Conservation (phyloP, 1,140 invertebrate genomes). For the Centruroides vittatus region DNA sequence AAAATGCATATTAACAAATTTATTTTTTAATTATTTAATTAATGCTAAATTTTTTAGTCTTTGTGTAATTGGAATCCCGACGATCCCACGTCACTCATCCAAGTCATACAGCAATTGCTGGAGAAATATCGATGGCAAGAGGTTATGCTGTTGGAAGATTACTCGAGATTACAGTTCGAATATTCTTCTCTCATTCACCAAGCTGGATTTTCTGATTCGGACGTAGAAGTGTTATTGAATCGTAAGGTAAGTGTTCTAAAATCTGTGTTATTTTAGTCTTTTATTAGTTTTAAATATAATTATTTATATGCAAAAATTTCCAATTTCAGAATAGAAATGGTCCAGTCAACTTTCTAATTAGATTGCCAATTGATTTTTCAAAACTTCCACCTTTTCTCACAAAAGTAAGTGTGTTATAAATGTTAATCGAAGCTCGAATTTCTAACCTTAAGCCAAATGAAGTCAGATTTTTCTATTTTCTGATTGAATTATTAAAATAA, state of each 20-base stretch:
- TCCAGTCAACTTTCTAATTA: slow-evolving; percentile 27
- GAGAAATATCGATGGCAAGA: slow-evolving; percentile 22
- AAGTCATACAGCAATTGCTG: slow-evolving; percentile 23
- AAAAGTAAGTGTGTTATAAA: slow-evolving; percentile 19
- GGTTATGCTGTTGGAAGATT: slow-evolving; percentile 18
- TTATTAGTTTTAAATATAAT: too few relatives aligned
- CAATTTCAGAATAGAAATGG: slow-evolving; percentile 19
- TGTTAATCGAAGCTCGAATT: too few relatives aligned
- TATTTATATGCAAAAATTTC: too few relatives aligned
- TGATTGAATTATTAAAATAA: too few relatives aligned
- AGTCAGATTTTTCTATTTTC: too few relatives aligned
- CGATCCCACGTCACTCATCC: slow-evolving; percentile 18
- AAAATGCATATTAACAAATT: background rate
- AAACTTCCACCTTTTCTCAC: slow-evolving; percentile 26
- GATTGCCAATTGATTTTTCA: slow-evolving; percentile 26
- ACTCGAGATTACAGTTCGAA: slow-evolving; percentile 25
- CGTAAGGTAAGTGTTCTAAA: background rate
- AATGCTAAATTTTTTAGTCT: slow-evolving; percentile 14
- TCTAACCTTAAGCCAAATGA: too few relatives aligned
- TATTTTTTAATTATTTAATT: background rate
- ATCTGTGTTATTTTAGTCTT: too few relatives aligned
- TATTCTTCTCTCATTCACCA: slow-evolving; percentile 24
- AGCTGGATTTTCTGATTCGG: slow-evolving; percentile 19
- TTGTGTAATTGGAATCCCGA: slow-evolving; percentile 22
- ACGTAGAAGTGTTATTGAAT: slow-evolving; percentile 23